Conservation (phyloP, 2,888 invertebrate genomes). For the Cerastis rubricosa region DNA sequence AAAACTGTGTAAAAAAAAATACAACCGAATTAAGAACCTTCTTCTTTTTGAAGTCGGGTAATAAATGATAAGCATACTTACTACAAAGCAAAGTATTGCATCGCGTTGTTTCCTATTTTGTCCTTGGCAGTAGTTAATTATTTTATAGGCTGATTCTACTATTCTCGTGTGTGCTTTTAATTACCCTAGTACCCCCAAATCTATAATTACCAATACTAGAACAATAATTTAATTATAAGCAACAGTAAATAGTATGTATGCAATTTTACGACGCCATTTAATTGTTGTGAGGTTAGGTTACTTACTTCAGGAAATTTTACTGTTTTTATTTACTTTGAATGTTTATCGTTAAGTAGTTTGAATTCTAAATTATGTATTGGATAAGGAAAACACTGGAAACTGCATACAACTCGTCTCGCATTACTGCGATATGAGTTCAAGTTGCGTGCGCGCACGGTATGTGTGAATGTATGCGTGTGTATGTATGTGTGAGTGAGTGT, state of each 20-base stretch:
- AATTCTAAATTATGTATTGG: slow-evolving; percentile 3
- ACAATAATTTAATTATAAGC: slow-evolving; percentile 1
- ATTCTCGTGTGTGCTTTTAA: not conserved
- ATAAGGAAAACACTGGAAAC: slow-evolving; percentile 60
- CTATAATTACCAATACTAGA: not conserved
- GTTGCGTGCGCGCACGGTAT: slow-evolving; percentile 37
- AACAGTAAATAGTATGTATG: not conserved
- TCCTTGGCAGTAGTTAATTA: not conserved
- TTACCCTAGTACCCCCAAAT: not conserved
- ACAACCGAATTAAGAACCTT: no score
- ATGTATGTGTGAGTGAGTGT: not conserved
- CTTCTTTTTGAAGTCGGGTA: no score
- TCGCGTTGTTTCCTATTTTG: not conserved
- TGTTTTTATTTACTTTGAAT: not conserved
- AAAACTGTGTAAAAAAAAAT: no score
- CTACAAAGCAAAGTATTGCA: not conserved
- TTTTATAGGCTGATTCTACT: no score
- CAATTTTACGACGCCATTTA: not conserved
- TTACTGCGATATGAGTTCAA: slow-evolving; percentile 38
- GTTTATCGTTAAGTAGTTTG: not conserved
- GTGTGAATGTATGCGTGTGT: slow-evolving; percentile 2
- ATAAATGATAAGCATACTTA: no score
- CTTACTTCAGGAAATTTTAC: not conserved
- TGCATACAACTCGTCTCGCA: slow-evolving; percentile 21
- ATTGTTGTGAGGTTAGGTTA: not conserved